Base-by-base conservation (phyloP, 2,113 vertebrate species). In the Osmerus eperlanus region DNA sequence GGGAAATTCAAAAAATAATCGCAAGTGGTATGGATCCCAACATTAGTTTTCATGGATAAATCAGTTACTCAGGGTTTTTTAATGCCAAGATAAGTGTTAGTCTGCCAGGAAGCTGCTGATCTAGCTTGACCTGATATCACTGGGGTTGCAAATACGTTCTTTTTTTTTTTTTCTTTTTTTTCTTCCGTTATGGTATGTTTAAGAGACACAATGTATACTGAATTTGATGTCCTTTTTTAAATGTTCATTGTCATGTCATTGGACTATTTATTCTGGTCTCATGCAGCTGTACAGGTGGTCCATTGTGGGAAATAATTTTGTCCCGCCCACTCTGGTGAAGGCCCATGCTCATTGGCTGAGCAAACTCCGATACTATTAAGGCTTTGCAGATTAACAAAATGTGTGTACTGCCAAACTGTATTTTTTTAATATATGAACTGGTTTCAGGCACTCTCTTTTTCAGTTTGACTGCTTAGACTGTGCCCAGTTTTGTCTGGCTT, bases 11-110 rank as follows among this genome's bases (percentile, higher is more conserved):
- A 73, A 65, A 52, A 41, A 54, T 21, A 19, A 19, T 28, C 11
- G n/a, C 32, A 47, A 81, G 72, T 61, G 68, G 54, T 81, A 78
- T 25, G 55, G 59, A 52, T 83, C 78, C 75, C 81, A 84, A 73
- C 68, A 81, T 78, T 67, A 80, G 75, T 81, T 80, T 80, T 80
- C 63, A 79, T 73, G 18, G 56, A 83, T 65, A 79, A 80, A 86
- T 89, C 80, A 86, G 85, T 91, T 89, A 91, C 92, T 93, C 91
- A 92, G 92, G 91, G 90, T 89, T 93, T 91, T 93, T 87, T 90
- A 84, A 90, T 86, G 82, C 83, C 85, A 88, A 73, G 71, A 78
- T 25, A 87, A 74, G 74, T 87, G 67, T 68, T 83, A 85, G 76
- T 80, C 81, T 83, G 85, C 81, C 68, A 82, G 79, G 70, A 89